These are phyloP conservation scores for Lasius fuliginosus DNA, from an alignment of 2,888 invertebrate genomes.

Conservation along the genomic window DNA sequence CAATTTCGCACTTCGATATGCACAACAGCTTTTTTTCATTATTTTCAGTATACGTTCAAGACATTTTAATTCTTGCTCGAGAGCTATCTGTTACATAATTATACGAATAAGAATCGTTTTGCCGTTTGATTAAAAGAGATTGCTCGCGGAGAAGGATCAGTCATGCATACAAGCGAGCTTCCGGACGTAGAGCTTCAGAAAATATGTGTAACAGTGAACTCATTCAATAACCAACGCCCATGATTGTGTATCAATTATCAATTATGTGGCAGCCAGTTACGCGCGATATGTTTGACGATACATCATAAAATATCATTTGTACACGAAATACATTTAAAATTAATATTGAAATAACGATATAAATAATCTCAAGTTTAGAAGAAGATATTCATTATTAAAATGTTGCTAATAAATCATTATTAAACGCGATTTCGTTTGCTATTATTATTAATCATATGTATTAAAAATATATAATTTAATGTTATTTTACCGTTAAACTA, in stretches of 20 bases:
- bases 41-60: background rate
- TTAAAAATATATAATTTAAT: slow-evolving; percentile 3
- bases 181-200: slow-evolving; percentile 15
- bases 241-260: slow-evolving; percentile 23
- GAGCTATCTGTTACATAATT: background rate
- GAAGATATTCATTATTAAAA: slow-evolving; percentile 1
- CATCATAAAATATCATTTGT: slow-evolving; percentile 3
- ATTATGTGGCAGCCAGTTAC: slow-evolving; percentile 61
- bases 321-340: background rate
- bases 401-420: background rate
- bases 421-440: background rate
- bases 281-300: slow-evolving; percentile 52
- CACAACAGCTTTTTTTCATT: background rate
- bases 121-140: slow-evolving; percentile 29
- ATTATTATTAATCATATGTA: background rate
- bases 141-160: background rate
- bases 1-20: background rate
- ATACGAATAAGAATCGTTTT: background rate
- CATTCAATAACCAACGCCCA: slow-evolving; percentile 59
- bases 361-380: slow-evolving; percentile 1
- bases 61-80: slow-evolving; percentile 2
- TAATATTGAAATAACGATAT: background rate
- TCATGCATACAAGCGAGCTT: background rate
- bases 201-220: slow-evolving; percentile 59
- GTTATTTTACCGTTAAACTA: background rate